Evolutionary conservation across 2,113 vertebrate species (phyloP).

Genomic region (Salvelinus alpinus): DNA sequence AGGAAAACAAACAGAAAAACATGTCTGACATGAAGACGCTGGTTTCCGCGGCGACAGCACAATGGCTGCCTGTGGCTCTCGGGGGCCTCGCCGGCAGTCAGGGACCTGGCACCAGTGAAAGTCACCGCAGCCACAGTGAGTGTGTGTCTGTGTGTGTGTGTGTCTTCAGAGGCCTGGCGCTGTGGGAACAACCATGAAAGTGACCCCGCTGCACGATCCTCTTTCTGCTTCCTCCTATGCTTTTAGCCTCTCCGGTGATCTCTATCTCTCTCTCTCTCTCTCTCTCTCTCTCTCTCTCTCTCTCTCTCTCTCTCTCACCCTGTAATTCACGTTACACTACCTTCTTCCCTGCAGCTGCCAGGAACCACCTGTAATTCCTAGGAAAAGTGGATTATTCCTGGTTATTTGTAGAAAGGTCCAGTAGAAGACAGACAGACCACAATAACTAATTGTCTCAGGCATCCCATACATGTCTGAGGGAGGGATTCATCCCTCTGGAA

Average conservation of each 20-base stretch:
- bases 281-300: not conserved
- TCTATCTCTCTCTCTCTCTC: no score
- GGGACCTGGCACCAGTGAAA: slow-evolving; percentile 82
- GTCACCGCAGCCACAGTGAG: slow-evolving; percentile 76
- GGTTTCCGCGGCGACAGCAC: slow-evolving; percentile 84
- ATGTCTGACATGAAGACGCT: slow-evolving; percentile 86
- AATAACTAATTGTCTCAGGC: no score
- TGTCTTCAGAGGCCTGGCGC: slow-evolving; percentile 64
- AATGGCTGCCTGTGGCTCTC: slow-evolving; percentile 81
- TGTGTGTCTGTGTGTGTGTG: no score
- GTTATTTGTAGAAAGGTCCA: no score
- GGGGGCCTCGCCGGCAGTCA: slow-evolving; percentile 77
- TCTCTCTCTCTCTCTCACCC: slow-evolving; percentile 16
- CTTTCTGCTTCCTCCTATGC: slow-evolving; percentile 76
- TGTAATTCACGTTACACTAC: slow-evolving; percentile 1
- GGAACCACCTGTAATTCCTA: slow-evolving; percentile 28
- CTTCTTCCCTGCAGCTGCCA: not conserved
- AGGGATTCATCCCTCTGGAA: slow-evolving; percentile 51
- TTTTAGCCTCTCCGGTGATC: no score
- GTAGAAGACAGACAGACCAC: no score
- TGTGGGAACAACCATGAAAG: slow-evolving; percentile 81
- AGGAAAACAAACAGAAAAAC: slow-evolving; percentile 87
- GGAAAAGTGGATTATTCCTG: not conserved
- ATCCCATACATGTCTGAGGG: slow-evolving; percentile 39
- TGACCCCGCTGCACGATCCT: slow-evolving; percentile 73